Conservation (phyloP, 30 jellyfish, hydroid and myxozoan species). For the Cassiopea andromeda region DNA sequence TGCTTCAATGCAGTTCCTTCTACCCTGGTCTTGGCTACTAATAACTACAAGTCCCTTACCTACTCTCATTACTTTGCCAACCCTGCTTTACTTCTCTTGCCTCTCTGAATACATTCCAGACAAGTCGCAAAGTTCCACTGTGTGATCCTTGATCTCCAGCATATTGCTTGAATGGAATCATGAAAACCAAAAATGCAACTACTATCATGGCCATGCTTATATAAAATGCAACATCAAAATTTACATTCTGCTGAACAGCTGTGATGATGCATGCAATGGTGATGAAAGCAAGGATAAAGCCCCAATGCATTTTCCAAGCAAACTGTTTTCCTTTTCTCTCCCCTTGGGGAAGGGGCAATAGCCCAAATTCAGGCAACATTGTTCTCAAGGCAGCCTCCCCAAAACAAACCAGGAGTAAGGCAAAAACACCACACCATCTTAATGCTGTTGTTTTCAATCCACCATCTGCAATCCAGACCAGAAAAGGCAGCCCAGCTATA, state of each 20-base stretch:
- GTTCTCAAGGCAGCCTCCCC: constrained; percentile 87
- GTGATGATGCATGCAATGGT: constrained; percentile 43
- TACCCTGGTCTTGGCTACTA: too few species aligned
- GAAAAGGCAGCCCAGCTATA: constrained; percentile 23
- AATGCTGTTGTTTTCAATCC: not conserved
- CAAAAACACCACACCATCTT: constrained; percentile 47
- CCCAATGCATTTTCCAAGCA: constrained; percentile 71
- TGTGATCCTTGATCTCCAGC: not conserved
- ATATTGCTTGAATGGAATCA: constrained; percentile 56
- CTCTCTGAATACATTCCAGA: constrained; percentile 35
- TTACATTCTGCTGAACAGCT: constrained; percentile 75
- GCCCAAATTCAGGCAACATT: constrained; percentile 57
- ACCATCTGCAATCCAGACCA: constrained; percentile 4
- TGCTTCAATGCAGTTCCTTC: too few species aligned
- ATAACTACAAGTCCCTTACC: constrained; percentile 13
- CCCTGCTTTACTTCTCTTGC: constrained; percentile 45
- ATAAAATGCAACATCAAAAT: constrained; percentile 64
- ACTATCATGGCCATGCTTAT: constrained; percentile 50
- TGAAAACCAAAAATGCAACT: constrained; percentile 49
- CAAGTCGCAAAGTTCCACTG: constrained; percentile 16
- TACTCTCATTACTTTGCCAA: not conserved
- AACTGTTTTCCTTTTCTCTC: constrained; percentile 32
- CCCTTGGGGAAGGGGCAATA: constrained; percentile 17
- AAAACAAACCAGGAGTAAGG: constrained; percentile 54
- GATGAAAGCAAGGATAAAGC: constrained; percentile 55